Evolutionary conservation across 2,888 invertebrate species (phyloP), one percentile per base, ranked within the genome.

Genomic region (Polydesmus complanatus): DNA sequence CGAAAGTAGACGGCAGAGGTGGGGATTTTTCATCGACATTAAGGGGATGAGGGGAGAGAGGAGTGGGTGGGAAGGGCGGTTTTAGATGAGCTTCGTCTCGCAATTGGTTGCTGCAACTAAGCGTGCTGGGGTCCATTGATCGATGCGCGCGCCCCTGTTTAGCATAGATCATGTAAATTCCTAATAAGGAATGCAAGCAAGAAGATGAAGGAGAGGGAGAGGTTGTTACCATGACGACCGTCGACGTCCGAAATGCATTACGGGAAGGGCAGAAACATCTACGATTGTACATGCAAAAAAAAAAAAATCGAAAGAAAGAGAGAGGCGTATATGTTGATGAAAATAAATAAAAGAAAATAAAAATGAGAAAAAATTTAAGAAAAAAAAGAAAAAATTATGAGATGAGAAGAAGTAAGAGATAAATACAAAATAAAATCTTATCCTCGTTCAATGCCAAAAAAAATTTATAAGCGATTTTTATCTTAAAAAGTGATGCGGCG

Each of bases 121-220:
- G 14, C 14, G 37, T 14, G 37, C 37, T 8, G 37, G 51, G 19
- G n/a, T 51, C 19, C n/a, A 51, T 51, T 51, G 51, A 51, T 51
- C 51, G 51, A 51, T 22, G n/a, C n/a, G 22, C 19, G n/a, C 51
- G 51, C 51, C 22, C 57, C 57, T 57, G 47, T 37, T 57, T 57
- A 57, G 57, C 57, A 57, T 57, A 57, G 57, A 57, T 57, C 57
- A 57, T 57, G 57, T 37, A 57, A 57, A 57, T 57, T 47, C 49
- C 57, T 57, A 57, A 57, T 57, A 57, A 57, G 57, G 27, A 50
- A 57, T 50, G 57, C 50, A 48, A 49, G 49, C 26, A 55, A 55
- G 37, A 27, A 27, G 37, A 14, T 49, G 57, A n/a, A 57, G 25
- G 23, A 49, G 49, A 54, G 27, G 5, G 14, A 37, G 37, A 37